phyloP scores from a whole-genome alignment of 2,888 invertebrate genomes.

The Callosobruchus maculatus region DNA sequence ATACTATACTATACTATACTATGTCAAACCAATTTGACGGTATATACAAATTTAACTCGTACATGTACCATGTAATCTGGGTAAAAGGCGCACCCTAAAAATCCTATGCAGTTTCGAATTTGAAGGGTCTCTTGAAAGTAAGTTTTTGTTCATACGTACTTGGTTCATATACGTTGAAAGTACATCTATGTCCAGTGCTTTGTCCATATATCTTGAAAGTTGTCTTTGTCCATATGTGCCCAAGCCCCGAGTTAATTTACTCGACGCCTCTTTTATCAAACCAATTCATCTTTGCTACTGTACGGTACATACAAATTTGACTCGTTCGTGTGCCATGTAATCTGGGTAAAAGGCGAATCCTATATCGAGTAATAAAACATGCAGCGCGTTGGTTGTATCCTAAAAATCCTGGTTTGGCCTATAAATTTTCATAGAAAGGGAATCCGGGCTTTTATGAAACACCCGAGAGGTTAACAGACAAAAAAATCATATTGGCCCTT shows the following conservation, averaged over 20 bases:
- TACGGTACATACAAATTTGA: neutral
- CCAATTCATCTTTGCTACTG: neutral
- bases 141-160: no score
- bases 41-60: neutral
- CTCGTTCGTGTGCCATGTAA: neutral
- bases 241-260: no score
- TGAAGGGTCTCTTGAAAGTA: no score
- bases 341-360: neutral
- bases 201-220: no score
- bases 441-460: neutral
- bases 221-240: no score
- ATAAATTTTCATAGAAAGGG: neutral
- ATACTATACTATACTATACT: no score
- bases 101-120: no score
- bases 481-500: conserved; percentile 4
- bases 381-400: neutral
- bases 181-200: no score
- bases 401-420: neutral
- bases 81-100: neutral
- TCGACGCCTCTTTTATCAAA: no score
- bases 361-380: neutral
- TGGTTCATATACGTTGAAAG: no score
- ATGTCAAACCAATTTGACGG: neutral
- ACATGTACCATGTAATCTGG: neutral
- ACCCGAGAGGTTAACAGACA: conserved; percentile 3